A percentile compares a stretch with the other conserved stretches of the same genome.
Conservation (phyloP, 23 tunicate species). For the Corella eumyota region DNA sequence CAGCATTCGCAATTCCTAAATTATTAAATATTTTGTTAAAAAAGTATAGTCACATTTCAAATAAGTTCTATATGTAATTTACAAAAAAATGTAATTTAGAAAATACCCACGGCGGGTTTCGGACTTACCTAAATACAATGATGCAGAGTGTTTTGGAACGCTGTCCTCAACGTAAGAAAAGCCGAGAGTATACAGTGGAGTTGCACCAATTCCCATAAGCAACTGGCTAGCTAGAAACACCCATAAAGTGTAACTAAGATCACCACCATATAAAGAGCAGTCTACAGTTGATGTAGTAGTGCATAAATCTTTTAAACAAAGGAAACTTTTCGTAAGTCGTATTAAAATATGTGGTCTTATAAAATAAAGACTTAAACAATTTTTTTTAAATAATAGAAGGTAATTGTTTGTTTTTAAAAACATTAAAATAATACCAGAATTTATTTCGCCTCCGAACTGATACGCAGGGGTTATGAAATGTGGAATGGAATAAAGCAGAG, state of each 20-base stretch:
- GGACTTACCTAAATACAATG: constrained; percentile 31
- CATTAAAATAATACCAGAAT: not conserved
- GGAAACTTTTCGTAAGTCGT: too few relatives aligned
- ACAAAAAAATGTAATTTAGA: too few relatives aligned
- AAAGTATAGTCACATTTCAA: too few relatives aligned
- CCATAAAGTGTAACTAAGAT: constrained; percentile 21
- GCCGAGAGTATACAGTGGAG: constrained; percentile 45
- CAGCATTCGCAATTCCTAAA: too few relatives aligned
- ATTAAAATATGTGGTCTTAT: too few relatives aligned
- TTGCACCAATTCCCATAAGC: constrained; percentile 41
- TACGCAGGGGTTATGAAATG: constrained; percentile 22
- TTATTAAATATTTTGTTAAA: too few relatives aligned
- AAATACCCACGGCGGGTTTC: not conserved
- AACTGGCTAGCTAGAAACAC: constrained; percentile 53
- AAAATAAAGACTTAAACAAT: too few relatives aligned
- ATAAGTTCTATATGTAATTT: too few relatives aligned
- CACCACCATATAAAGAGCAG: not conserved
- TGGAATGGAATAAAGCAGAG: constrained; percentile 21
- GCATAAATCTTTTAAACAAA: not conserved
- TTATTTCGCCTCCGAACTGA: constrained; percentile 3
- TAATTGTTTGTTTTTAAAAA: not conserved
- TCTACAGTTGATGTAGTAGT: not conserved
- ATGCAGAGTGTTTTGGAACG: constrained; percentile 36
- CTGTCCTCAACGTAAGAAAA: constrained; percentile 38
- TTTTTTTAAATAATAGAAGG: not conserved